Evolutionary conservation across 1,140 invertebrate genomes (phyloP).

Genomic region (Capitella teleta): DNA sequence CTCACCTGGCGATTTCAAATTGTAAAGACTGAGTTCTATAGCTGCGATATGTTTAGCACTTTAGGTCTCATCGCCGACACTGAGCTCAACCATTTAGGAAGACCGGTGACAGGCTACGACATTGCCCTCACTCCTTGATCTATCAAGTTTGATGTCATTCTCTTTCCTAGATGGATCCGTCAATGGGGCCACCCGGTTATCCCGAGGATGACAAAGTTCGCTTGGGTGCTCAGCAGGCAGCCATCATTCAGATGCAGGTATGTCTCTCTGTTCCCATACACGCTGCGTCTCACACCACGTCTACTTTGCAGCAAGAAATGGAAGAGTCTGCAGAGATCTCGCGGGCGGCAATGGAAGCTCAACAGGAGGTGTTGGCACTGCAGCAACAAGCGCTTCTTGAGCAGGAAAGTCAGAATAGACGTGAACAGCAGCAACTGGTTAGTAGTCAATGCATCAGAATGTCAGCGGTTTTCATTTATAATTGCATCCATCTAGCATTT

Average conservation of each 20-base stretch:
- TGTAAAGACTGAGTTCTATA: too few relatives aligned
- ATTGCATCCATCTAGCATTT: not conserved
- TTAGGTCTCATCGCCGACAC: too few relatives aligned
- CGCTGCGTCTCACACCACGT: not conserved
- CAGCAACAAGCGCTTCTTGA: slow-evolving; percentile 2
- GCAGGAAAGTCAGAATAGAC: not conserved
- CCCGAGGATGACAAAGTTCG: not conserved
- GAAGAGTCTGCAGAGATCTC: not conserved
- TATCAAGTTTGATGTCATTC: too few relatives aligned
- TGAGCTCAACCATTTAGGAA: too few relatives aligned
- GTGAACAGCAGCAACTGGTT: not conserved
- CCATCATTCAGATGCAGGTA: slow-evolving; percentile 3
- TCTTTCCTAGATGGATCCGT: too few relatives aligned
- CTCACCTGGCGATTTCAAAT: too few relatives aligned
- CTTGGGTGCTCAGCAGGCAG: slow-evolving; percentile 6
- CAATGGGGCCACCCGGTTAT: too few relatives aligned
- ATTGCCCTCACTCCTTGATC: too few relatives aligned
- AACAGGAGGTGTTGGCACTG: slow-evolving; percentile 3
- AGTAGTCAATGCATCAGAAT: not conserved
- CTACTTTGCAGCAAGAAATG: not conserved
- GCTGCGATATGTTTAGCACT: too few relatives aligned
- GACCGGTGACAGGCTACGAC: too few relatives aligned
- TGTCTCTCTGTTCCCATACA: not conserved
- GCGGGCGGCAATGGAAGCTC: slow-evolving; percentile 2
- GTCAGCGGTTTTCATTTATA: not conserved